Evolutionary conservation across 1,140 invertebrate genomes (phyloP), one percentile per base, ranked within the genome.

Genomic region (Saccostrea echinata): DNA sequence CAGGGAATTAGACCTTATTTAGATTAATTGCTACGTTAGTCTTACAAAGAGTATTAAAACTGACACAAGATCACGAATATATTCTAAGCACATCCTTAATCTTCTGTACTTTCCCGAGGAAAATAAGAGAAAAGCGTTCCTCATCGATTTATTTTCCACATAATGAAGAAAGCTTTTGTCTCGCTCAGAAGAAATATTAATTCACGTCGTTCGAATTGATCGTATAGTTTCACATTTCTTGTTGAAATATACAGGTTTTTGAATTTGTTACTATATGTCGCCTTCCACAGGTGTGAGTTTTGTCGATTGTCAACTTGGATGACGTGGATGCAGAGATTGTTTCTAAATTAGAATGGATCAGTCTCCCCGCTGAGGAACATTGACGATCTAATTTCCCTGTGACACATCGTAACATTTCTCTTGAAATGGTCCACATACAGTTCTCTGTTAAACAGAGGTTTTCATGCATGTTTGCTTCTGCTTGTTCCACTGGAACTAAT

Each of bases 101-200:
- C 68, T 76, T 76, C 68, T 30, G 27, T 13, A 76, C 68, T 76
- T 76, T 76, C 13, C 68, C 16, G 68, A 33, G 68, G 68, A 76
- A 24, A 76, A 76, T 76, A 76, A 76, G 68, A 76, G 68, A 76
- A 76, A 76, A 27, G 68, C 68, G 24, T 76, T 76, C 33, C 68
- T 27, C 24, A 76, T 76, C 68, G 68, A 76, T 76, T 76, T 76
- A 76, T 76, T 76, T 76, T 76, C 13, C 68, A 76, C 68, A 76
- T 76, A 33, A 76, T 76, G 30, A 76, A 76, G 68, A 76, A 76
- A 76, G 68, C 68, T 33, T 76, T 76, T 76, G 68, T 76, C 68
- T 30, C 68, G 68, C 68, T 76, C 30, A 33, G 68, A 76, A 76
- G 68, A 76, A 76, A 76, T 76, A 76, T 76, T 76, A 76, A 76